Evolutionary conservation across 2,113 vertebrate genomes (phyloP), one percentile per base, ranked within the genome.

Genomic region (Phocoena phocoena): DNA sequence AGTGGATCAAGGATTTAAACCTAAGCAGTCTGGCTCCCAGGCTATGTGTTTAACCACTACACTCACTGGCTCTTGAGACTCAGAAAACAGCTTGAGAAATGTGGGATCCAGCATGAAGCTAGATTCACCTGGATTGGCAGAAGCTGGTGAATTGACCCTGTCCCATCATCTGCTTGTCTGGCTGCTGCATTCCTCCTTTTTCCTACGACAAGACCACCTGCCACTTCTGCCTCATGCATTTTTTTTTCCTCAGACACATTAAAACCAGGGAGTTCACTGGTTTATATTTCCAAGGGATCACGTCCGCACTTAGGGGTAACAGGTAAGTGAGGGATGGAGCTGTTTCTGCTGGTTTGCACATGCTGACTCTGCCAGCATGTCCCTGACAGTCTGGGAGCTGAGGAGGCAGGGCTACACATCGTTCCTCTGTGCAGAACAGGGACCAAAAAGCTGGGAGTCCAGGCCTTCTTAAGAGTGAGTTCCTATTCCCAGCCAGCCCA

Each of bases 11-110:
- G 60, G 63, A 73, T 6, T 36, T 41, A 55, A 18, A 76, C 25
- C 8, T n/a, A 3, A 31, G 17, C 26, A 50, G 15, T n/a, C 14
- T 44, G 41, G 33, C 23, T 62, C 17, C 8, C 2, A 7, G 63
- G 60, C 36, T 17, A 0, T 0, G 0, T 50, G 38, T 38, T 68
- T 47, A 74, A 67, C 47, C 50, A 21, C 25, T 60, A 6, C 3
- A 31, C 17, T 14, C 20, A 6, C 60, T 62, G 60, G 85, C 71
- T 47, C 36, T 84, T 4, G 23, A 80, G 79, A 55, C 36, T 26
- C 31, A 92, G 65, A 26, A 44, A 60, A 53, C 8, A 2, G 21
- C 67, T 55, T 15, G 38, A 67, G 70, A 63, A 44, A 17, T 9
- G 28, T 67, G 60, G 71, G 38, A 2, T 44, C 31, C 67, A 3